phyloP scores from a whole-genome alignment of 2,113 vertebrate genomes.

The Sinocyclocheilus anophthalmus region DNA sequence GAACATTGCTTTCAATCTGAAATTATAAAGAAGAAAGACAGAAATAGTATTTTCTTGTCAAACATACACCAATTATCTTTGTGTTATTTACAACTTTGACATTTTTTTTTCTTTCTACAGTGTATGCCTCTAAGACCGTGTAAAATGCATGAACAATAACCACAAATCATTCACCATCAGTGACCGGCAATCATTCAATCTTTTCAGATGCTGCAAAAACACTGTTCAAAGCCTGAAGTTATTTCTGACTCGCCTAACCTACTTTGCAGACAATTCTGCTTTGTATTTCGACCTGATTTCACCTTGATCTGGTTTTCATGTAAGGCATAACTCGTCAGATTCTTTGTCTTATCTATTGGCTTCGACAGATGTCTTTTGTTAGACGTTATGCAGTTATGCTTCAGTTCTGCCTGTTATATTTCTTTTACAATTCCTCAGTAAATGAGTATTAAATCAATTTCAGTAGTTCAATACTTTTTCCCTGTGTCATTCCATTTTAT shows the following conservation, averaged over 20 bases:
- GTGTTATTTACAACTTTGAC: too few relatives aligned
- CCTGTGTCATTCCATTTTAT: too few relatives aligned
- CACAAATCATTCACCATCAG: neutral
- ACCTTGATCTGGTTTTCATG: neutral
- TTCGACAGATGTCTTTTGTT: neutral
- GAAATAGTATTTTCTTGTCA: too few relatives aligned
- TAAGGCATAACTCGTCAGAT: neutral
- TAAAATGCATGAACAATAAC: neutral
- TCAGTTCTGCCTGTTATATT: neutral
- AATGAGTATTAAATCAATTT: too few relatives aligned
- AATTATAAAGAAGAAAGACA: too few relatives aligned
- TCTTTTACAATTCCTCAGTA: neutral
- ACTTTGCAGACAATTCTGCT: conserved; percentile 62
- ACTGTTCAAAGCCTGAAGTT: conserved; percentile 45
- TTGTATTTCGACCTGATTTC: conserved; percentile 5
- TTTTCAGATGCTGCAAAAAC: neutral
- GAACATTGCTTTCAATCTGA: too few relatives aligned
- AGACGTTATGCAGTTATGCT: neutral
- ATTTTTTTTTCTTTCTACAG: too few relatives aligned
- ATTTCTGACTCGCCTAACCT: conserved; percentile 72
- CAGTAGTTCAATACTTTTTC: too few relatives aligned
- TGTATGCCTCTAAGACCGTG: neutral
- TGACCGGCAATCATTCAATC: neutral
- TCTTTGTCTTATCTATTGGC: neutral
- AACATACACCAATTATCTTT: too few relatives aligned